Base-by-base conservation (phyloP, 1,140 invertebrate species). In the Rhyacophila brunnea region DNA sequence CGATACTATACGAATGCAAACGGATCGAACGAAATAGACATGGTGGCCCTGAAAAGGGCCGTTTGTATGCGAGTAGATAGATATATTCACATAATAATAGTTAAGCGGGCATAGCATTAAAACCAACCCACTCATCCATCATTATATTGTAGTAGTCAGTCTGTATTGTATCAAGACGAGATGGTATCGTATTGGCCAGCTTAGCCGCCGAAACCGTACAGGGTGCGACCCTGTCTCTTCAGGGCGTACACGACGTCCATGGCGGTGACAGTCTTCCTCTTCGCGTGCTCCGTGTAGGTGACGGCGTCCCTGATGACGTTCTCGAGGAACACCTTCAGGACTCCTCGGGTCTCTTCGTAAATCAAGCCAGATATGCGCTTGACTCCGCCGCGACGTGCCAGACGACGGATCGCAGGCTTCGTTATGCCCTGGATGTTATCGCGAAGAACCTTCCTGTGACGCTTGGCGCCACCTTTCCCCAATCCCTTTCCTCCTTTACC, bases 161-260 rank as follows among this genome's bases (percentile, higher is more conserved):
- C n/a, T n/a, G n/a, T n/a, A n/a, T n/a, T n/a, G n/a, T n/a, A n/a
- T n/a, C n/a, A n/a, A n/a, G n/a, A n/a, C n/a, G n/a, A n/a, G n/a
- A n/a, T n/a, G n/a, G n/a, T n/a, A n/a, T n/a, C n/a, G n/a, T n/a
- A n/a, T n/a, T n/a, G n/a, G 13, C 18, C 15, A 6, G 47, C 32
- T 83, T 78, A 86, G 63, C 83, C 83, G 42, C 84, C 84, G 59
- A 86, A 86, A 61, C 84, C 85, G 68, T 86, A 86, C 0, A 86
- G 67, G 23, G 84, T 86, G 19, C 88, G 78, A 28, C 91, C 91
- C 78, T 92, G 90, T 45, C 90, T 76, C 73, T 93, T 93, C 63
- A 93, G 74, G 19, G 90, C 90, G 68, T 92, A 92, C 15, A 93
- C 91, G 11, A 93, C 88, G 69, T 93, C 90, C 90, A 93, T 93